A percentile compares a stretch with the other conserved stretches of the same genome.
These are phyloP conservation scores for Hyalella azteca DNA, from an alignment of 2,888 invertebrate genomes.

Conservation along the genomic window DNA sequence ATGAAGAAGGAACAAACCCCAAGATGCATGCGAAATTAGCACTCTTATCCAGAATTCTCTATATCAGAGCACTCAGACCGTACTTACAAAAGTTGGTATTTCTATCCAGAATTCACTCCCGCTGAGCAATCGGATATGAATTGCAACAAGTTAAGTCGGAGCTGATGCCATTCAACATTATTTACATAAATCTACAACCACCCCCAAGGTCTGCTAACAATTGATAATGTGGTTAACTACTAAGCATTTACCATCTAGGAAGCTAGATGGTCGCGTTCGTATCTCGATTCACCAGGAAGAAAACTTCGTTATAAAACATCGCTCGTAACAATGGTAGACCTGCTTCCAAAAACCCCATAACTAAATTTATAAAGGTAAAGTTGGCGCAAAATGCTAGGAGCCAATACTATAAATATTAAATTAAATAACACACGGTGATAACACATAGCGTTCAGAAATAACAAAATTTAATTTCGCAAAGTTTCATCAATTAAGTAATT, in stretches of 20 bases:
- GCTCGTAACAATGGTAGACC: not conserved
- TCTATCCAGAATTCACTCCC: not conserved
- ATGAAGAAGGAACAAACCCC: not conserved
- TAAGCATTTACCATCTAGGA: too few relatives aligned
- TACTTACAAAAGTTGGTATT: not conserved
- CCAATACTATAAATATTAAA: conserved; percentile 25
- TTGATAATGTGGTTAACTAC: not conserved
- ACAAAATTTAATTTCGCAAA: not conserved
- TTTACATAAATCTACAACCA: conserved; percentile 34
- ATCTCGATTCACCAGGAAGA: not conserved
- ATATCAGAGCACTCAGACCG: not conserved
- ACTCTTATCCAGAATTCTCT: not conserved
- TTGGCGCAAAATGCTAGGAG: not conserved
- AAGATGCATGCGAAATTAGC: not conserved
- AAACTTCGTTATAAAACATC: not conserved
- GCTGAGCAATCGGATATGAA: not conserved
- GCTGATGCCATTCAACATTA: conserved; percentile 20
- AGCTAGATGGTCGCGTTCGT: not conserved
- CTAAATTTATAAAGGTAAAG: not conserved
- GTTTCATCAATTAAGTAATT: not conserved
- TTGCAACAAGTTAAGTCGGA: conserved; percentile 1
- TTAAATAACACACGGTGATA: conserved; percentile 33
- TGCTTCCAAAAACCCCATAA: not conserved
- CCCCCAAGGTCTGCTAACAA: not conserved
- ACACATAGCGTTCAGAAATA: too few relatives aligned